Evolutionary conservation across 1,140 invertebrate species (phyloP), one percentile per base, ranked within the genome.

Genomic region (Caerostris darwini): DNA sequence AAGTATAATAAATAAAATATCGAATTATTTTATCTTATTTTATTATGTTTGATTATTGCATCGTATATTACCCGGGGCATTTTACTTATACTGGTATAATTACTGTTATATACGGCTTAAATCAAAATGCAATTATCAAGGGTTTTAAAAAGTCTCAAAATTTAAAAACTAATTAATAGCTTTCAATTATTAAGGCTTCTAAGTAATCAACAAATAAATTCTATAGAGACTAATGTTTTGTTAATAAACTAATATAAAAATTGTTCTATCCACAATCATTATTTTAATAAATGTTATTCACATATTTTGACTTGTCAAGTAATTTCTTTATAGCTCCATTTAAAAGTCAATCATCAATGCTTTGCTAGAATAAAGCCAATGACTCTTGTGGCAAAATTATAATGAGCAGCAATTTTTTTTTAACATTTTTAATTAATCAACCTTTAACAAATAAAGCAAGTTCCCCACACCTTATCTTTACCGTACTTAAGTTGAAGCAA

Each of bases 361-460:
- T 77, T 77, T 77, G 10, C 53, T 12, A 50, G 71, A 77, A 53
- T 50, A 8, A 34, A 71, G 17, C 10, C 34, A 5, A 50, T 5
- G 3, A 7, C 71, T 77, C 71, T 77, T 50, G 34, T 34, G 10
- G 34, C 2, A 4, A 77, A 77, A 8, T 50, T 50, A 53, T 77
- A 77, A 77, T 77, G 71, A 77, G 71, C 71, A 77, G 69, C 4
- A 77, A 77, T 14, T 50, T 77, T 77, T 77, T 77, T 77, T 14
- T 5, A n/a, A 3, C 71, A 77, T 12, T 77, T 53, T 50, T 3
- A 50, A 50, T 77, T 50, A 77, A 34, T 50, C 10, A 19, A 34
- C 8, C 34, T 12, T 19, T 77, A 34, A 77, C 71, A 77, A 77
- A 77, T 34, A 77, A 77, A 77, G 71, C 71, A 12, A 77, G 34